Evolutionary conservation across 2,888 invertebrate species (phyloP), one percentile per base, ranked within the genome.

Genomic region (Reticulitermes lucifugus): DNA sequence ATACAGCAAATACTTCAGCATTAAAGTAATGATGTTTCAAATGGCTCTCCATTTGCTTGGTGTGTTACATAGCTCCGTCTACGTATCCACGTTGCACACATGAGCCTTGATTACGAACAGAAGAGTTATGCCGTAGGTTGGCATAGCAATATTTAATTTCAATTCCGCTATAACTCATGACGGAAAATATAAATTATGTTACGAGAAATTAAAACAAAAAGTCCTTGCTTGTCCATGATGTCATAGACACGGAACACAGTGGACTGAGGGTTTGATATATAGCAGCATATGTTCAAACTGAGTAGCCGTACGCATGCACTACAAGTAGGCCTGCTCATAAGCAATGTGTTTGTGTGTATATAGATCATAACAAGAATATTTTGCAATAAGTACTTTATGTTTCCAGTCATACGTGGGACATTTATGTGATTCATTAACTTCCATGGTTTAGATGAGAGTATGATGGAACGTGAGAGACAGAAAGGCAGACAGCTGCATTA

Each of bases 161-260:
- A 73, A 73, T 14, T 41, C 73, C 35, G 41, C 41, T 41, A 35
- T 73, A 73, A 73, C 73, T 73, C 73, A 73, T 3, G 21, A 41
- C 10, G 35, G 73, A 9, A 21, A 41, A 25, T 41, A 73, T 73
- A 73, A 73, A 73, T 73, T 73, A 73, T 41, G 35, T 41, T 41
- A 73, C 73, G 0, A 22, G 12, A 73, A 73, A 73, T 73, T 73
- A 41, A 41, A 41, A 35, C 9, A 41, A 73, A 73, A 73, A 73
- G 73, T 73, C 73, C 41, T 73, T 73, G 73, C 73, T 73, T 73
- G 73, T 73, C 73, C 25, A 73, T 73, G 73, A 73, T 73, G 73
- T 73, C 73, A 73, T 41, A 41, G 73, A 9, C 35, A 73, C 73
- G 22, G 73, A 29, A 73, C 7, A 73, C 41, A 7, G 41, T 21